Evolutionary conservation across 2,888 invertebrate genomes (phyloP), one percentile per base, ranked within the genome.

Genomic region (Zelleria hepariella): DNA sequence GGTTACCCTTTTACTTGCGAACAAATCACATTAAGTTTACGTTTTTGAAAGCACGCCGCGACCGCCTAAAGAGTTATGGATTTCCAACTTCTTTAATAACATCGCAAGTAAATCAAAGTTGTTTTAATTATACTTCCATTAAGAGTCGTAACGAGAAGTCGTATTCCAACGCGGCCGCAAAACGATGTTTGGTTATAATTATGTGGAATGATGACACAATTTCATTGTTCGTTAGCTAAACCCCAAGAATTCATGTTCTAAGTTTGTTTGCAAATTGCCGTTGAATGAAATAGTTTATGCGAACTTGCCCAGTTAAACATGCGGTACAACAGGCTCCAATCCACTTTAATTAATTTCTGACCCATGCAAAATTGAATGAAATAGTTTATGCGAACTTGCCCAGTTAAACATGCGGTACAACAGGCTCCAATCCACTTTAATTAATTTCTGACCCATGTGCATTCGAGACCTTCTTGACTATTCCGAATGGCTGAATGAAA

Each of bases 271-370:
- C 71, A 67, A 71, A 72, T 71, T 68, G 68, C 66, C 66, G 68
- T 64, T 65, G 70, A 72, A 74, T 71, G 72, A 71, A 77, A 77
- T 77, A 75, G 76, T 77, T 77, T 69, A 65, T 64, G 47, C 64
- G 69, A 68, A 70, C 68, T 73, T 73, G 65, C 72, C 71, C 69
- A 20, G 48, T 59, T 52, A 42, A 55, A 55, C 55, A 71, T 69
- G 66, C 66, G 66, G 65, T 68, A 64, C 63, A 74, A 73, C 71
- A 71, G 71, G 67, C 72, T 68, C 68, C 67, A 71, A 73, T 71
- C 65, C 61, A 54, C 63, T 64, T 60, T 61, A 61, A 62, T 62
- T 60, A 61, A 61, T 59, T 61, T 57, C 21, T 15, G n/a, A n/a
- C n/a, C n/a, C n/a, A n/a, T n/a, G n/a, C n/a, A n/a, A n/a, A n/a